These are phyloP conservation scores for Threskiornis aethiopicus DNA, from an alignment of 2,797 vertebrate species.

Conservation along the genomic window DNA sequence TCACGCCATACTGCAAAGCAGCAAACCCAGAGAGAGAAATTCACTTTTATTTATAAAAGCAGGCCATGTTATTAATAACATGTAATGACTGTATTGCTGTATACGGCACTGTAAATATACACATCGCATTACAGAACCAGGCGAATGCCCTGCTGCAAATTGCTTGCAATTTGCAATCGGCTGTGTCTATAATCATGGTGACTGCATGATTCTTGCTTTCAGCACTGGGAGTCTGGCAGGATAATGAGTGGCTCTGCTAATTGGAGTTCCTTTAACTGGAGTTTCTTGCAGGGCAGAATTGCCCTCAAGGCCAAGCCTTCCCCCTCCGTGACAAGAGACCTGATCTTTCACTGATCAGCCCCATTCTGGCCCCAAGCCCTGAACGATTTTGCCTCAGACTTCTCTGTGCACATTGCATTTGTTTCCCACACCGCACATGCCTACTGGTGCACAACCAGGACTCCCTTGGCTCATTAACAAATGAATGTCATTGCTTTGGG, in stretches of 20 bases:
- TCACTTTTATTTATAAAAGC: neutral
- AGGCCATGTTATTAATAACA: neutral
- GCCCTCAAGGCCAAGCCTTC: neutral
- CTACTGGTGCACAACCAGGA: neutral
- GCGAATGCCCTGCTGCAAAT: neutral
- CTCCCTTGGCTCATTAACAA: neutral
- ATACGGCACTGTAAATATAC: neutral
- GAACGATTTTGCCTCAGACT: neutral
- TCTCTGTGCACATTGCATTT: neutral
- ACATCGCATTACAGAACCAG: neutral
- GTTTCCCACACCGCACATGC: rapidly evolving
- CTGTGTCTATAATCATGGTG: neutral
- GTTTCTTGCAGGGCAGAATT: neutral
- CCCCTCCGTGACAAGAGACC: neutral
- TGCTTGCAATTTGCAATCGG: neutral
- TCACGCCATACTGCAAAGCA: neutral
- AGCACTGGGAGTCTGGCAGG: neutral
- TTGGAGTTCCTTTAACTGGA: neutral
- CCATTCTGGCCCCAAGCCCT: neutral
- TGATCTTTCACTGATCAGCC: neutral
- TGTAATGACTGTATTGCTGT: neutral
- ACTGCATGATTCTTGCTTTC: neutral
- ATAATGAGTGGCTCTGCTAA: neutral
- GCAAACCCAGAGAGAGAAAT: neutral
- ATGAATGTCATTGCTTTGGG: neutral